Evolutionary conservation across 2,797 vertebrate species (phyloP).

Genomic region (Zalophus californianus): DNA sequence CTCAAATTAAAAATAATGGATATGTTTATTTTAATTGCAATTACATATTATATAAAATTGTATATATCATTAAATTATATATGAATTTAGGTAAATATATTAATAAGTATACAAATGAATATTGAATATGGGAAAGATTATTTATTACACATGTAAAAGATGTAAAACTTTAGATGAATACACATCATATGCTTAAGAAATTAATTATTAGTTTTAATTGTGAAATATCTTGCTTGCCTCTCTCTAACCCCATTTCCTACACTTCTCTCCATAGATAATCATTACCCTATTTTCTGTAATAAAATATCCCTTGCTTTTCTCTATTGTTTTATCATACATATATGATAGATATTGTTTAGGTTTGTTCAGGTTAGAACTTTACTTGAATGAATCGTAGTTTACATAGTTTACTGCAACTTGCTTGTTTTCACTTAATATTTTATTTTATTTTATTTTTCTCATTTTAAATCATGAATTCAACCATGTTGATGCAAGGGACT

Average conservation of each 20-base stretch:
- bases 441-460: not conserved
- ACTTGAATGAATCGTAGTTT: not conserved
- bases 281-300: not conserved
- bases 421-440: constrained; percentile 46
- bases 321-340: not conserved
- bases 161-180: not conserved
- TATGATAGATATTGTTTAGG: not conserved
- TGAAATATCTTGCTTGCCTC: not conserved
- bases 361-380: not conserved
- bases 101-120: not conserved
- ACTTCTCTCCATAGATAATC: no score
- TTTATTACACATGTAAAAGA: not conserved
- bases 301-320: not conserved
- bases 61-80: not conserved
- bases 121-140: not conserved
- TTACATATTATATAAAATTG: not conserved
- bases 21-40: not conserved
- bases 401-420: not conserved
- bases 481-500: not conserved
- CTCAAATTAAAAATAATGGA: not conserved
- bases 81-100: not conserved
- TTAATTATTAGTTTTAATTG: not conserved
- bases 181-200: not conserved
- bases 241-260: not conserved
- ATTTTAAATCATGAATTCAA: constrained; percentile 46